Evolutionary conservation across 2,888 invertebrate species (phyloP), one percentile per base, ranked within the genome.

Genomic region (Drosophila imparisetae): DNA sequence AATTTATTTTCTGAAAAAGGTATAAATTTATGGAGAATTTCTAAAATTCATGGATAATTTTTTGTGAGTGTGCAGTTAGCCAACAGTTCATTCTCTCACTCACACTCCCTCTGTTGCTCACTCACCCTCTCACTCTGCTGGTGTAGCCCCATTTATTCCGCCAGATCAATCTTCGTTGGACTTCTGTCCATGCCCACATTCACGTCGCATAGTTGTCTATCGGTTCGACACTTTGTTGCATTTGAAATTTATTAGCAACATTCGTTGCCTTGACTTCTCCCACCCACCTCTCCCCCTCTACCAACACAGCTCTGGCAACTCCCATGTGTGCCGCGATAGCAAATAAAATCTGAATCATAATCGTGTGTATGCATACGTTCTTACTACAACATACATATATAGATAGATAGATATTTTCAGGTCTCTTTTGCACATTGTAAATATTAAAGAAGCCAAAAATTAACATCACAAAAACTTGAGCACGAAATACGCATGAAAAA

Each of bases 121-220:
- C 36, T 42, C 34, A 7, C 61, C 13, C 13, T 10, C 34, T 30
- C 62, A 1, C 18, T 36, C 18, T 1, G 50, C 6, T 30, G 49
- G 24, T 69, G 71, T 74, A 67, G 77, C 61, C 73, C 81, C 89
- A 90, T 86, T 90, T 84, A 90, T 90, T 90, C 87, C 90, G 77
- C 89, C 84, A 90, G 86, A 90, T 90, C 90, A 90, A 90, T 90
- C 90, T 89, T 89, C 87, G 86, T 90, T 80, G 83, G 66, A 73
- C 76, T 80, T 77, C 71, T 85, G 80, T 79, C 68, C 66, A 66
- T 63, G 65, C 45, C 55, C 78, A 70, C 55, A 45, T 48, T 27
- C 53, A 67, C 64, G 61, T 72, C 68, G 58, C 77, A 77, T 80
- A 72, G 75, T 83, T 79, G 84, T 81, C 83, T 80, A 84, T 84